These are phyloP conservation scores for Spilarctia lutea DNA, from an alignment of 2,888 invertebrate species.

Conservation along the genomic window DNA sequence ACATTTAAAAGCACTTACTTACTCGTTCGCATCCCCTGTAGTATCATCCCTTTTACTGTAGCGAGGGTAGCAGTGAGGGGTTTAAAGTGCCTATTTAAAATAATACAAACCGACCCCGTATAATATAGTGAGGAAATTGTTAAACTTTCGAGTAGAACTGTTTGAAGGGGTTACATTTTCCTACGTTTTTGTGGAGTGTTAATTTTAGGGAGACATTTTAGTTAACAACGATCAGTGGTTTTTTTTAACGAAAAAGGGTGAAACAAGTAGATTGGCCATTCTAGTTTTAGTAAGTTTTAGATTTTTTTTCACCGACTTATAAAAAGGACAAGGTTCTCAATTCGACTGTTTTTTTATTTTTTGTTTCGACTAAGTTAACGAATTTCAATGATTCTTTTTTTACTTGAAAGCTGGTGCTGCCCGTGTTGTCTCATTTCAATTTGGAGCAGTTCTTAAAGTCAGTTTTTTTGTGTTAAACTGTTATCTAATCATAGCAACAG, in stretches of 20 bases:
- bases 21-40: constrained; percentile 2
- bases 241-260: background rate
- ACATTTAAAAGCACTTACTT: constrained; percentile 47
- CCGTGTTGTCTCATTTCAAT: no score
- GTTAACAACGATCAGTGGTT: background rate
- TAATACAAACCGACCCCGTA: constrained; percentile 9
- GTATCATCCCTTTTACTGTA: constrained; percentile 16
- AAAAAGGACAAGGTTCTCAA: no score
- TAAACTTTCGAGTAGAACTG: background rate
- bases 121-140: constrained; percentile 4
- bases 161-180: background rate
- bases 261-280: no score
- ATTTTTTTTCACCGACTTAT: no score
- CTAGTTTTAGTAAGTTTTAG: no score
- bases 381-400: no score
- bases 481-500: no score
- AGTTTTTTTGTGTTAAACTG: no score
- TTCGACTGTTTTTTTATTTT: no score
- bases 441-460: no score
- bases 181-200: background rate
- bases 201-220: background rate
- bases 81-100: constrained; percentile 13
- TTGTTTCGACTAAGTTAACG: no score
- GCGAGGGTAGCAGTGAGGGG: constrained; percentile 6
- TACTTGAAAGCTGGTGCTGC: no score